Evolutionary conservation across 1,140 invertebrate species (phyloP).

Genomic region (Liolophura sinensis): DNA sequence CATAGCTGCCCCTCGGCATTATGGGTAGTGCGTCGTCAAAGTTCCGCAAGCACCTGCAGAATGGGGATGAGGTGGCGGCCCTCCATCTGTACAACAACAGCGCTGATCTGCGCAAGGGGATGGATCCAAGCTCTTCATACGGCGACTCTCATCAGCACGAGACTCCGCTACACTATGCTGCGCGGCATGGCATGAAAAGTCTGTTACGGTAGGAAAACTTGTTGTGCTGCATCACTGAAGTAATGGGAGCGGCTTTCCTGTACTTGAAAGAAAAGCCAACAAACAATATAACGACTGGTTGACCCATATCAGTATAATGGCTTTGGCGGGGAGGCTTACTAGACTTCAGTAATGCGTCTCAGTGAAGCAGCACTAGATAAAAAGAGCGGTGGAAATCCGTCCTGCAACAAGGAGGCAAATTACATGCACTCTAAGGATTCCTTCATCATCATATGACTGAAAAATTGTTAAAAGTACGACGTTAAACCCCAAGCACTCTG

Average conservation of each 20-base stretch:
- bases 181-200: conserved; percentile 72
- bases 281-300: no score
- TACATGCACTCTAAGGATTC: no score
- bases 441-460: neutral
- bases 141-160: conserved; percentile 72
- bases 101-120: conserved; percentile 67
- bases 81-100: conserved; percentile 69
- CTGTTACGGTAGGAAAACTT: conserved; percentile 64
- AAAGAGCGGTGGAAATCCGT: no score
- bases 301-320: no score
- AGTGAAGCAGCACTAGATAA: no score
- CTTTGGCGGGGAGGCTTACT: no score
- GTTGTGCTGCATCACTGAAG: no score
- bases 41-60: conserved; percentile 73
- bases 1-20: neutral
- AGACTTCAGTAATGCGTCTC: no score
- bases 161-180: conserved; percentile 71
- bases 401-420: no score
- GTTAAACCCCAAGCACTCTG: neutral
- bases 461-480: neutral
- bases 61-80: conserved; percentile 73
- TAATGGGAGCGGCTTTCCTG: no score
- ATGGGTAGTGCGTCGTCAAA: conserved; percentile 75
- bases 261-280: no score
- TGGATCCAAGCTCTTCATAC: conserved; percentile 74